Conservation (phyloP, 1,140 invertebrate species). For the Drosophila pallidifrons region DNA sequence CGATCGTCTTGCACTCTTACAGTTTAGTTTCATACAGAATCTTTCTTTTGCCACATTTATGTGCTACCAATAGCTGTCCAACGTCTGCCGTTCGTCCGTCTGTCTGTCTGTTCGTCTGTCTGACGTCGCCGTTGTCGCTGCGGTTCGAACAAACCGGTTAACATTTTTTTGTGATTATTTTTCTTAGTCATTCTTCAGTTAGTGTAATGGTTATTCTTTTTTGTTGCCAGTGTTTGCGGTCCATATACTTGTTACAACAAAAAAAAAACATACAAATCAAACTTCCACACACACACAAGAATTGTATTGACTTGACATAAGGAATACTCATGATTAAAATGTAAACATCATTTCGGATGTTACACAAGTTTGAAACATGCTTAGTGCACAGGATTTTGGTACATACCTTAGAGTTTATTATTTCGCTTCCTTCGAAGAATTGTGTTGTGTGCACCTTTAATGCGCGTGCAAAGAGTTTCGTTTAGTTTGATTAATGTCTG, state of each 20-base stretch:
- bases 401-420: constrained; percentile 3
- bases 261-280: constrained; percentile 22
- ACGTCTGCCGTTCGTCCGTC: not conserved
- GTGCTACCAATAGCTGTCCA: constrained; percentile 29
- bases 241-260: constrained; percentile 23
- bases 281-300: constrained; percentile 6
- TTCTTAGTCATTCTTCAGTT: constrained; percentile 77
- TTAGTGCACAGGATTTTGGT: not conserved
- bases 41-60: constrained; percentile 61
- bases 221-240: constrained; percentile 37
- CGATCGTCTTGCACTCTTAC: constrained; percentile 43
- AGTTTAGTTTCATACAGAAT: constrained; percentile 74
- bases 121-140: constrained; percentile 61
- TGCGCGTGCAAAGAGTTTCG: constrained; percentile 1
- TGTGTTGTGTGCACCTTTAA: not conserved
- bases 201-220: constrained; percentile 56
- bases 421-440: constrained; percentile 3
- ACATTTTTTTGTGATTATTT: constrained; percentile 77
- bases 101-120: not conserved
- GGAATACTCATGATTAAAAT: not conserved
- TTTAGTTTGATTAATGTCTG: constrained; percentile 14
- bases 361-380: constrained; percentile 3
- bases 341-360: constrained; percentile 5
- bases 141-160: constrained; percentile 77
- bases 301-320: not conserved